phyloP scores from a whole-genome alignment of 1,140 invertebrate species.

The Drosophila truncata region DNA sequence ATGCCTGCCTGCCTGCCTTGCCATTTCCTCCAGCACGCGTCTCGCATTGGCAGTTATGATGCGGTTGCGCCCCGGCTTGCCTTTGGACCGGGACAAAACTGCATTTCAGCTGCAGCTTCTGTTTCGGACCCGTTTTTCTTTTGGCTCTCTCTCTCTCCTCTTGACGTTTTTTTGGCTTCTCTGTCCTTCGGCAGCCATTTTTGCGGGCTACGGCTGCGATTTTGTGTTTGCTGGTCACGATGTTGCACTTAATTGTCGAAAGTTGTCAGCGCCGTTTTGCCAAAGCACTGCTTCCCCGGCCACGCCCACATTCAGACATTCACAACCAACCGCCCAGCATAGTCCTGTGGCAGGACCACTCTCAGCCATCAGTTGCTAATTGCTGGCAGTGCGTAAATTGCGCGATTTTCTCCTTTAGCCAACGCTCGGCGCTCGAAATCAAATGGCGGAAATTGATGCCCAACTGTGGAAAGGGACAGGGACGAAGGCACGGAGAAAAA shows the following conservation, averaged over 20 bases:
- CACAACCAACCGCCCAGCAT: neutral
- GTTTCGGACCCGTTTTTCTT: conserved; percentile 10
- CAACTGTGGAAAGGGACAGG: too few relatives aligned
- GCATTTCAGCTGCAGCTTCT: conserved; percentile 37
- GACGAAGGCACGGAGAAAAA: neutral
- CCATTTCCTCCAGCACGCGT: conserved; percentile 29
- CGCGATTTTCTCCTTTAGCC: conserved; percentile 33
- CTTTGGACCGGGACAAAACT: conserved; percentile 22
- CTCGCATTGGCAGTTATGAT: conserved; percentile 49
- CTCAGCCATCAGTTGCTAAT: conserved; percentile 42
- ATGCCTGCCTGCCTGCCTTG: conserved; percentile 29
- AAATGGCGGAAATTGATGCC: conserved; percentile 46
- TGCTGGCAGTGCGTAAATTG: conserved; percentile 58
- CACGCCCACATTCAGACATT: conserved; percentile 1
- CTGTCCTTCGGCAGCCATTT: conserved; percentile 21
- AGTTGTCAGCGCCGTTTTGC: conserved; percentile 57
- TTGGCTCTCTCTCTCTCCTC: neutral
- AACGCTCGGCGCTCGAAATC: conserved; percentile 17
- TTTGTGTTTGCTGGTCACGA: conserved; percentile 64
- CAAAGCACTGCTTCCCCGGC: conserved; percentile 7
- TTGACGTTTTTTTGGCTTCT: conserved; percentile 13
- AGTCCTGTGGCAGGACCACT: conserved; percentile 13
- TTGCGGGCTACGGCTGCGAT: conserved; percentile 24
- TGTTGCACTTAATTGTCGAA: conserved; percentile 67
- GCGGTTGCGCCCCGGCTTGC: conserved; percentile 40